phyloP scores from a whole-genome alignment of 2,113 vertebrate species.

The Aleadryas rufinucha region DNA sequence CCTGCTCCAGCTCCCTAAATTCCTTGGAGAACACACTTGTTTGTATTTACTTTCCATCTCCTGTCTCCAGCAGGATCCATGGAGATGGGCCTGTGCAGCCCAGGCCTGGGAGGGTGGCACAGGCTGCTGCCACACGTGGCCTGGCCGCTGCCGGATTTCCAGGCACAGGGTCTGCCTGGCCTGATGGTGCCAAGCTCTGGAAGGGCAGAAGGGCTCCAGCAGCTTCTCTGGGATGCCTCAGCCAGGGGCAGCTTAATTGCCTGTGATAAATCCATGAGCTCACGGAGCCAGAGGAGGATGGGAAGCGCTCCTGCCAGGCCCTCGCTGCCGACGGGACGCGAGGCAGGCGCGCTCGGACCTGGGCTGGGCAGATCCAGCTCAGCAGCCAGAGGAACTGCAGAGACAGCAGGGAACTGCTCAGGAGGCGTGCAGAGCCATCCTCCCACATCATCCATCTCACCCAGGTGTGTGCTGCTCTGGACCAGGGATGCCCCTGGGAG shows the following conservation, averaged over 20 bases:
- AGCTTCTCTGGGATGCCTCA: background rate
- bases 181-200: background rate
- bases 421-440: background rate
- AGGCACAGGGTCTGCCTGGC: background rate
- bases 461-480: background rate
- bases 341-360: background rate
- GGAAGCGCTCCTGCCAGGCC: background rate
- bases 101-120: background rate
- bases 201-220: background rate
- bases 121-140: background rate
- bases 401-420: background rate
- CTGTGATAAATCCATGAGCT: background rate
- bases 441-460: accelerated
- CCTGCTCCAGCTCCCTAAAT: background rate
- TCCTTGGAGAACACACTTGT: background rate
- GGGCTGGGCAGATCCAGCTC: background rate
- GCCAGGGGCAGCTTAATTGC: background rate
- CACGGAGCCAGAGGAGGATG: background rate
- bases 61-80: background rate
- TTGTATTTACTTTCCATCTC: background rate
- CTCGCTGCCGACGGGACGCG: background rate
- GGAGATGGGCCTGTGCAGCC: background rate
- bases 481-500: accelerated
- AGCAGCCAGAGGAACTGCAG: background rate
- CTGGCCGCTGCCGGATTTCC: accelerated